Conservation (phyloP, 2,113 vertebrate species). For the Daphoenositta chrysoptera region DNA sequence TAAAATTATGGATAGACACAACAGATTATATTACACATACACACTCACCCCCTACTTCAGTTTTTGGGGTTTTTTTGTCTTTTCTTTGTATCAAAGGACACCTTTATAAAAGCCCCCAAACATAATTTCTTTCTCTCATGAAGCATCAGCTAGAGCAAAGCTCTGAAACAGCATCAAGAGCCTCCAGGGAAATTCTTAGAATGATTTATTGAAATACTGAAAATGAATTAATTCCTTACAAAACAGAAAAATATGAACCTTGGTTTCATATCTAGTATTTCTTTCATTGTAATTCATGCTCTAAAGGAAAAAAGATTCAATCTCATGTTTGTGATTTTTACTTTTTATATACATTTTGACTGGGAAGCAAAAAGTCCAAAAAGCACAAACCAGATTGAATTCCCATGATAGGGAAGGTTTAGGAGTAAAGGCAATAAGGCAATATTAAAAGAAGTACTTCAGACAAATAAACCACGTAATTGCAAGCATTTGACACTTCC, state of each 20-base stretch:
- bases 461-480: background rate
- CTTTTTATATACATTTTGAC: background rate
- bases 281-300: background rate
- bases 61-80: background rate
- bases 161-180: background rate
- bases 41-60: rapidly evolving
- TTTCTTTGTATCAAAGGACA: background rate
- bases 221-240: background rate
- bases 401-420: background rate
- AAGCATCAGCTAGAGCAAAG: background rate
- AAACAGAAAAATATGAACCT: background rate
- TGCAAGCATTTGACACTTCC: constrained; percentile 9
- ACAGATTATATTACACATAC: background rate
- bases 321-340: background rate
- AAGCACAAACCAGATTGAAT: background rate
- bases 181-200: background rate
- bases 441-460: background rate
- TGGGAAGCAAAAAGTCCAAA: background rate
- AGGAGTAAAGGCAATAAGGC: background rate
- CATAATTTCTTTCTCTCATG: background rate
- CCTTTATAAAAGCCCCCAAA: background rate
- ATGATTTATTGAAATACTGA: no score
- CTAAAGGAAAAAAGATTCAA: background rate
- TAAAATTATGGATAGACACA: background rate
- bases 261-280: background rate